These are phyloP conservation scores for Synergus laeviventris DNA, from an alignment of 2,888 invertebrate genomes.

Conservation along the genomic window DNA sequence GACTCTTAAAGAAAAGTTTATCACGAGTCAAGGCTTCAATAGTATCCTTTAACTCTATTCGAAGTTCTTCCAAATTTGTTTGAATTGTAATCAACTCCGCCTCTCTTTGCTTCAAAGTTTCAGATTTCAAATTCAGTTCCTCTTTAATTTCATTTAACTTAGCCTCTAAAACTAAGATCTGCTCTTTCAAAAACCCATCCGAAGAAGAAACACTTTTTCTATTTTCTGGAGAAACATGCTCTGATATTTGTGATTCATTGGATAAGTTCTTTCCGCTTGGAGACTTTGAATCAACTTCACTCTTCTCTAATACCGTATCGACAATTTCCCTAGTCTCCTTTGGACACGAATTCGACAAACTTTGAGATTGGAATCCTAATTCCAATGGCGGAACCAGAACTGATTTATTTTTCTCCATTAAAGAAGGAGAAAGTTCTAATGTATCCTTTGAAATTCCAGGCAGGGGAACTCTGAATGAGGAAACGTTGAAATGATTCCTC, in stretches of 20 bases:
- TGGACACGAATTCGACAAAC: slow-evolving; percentile 52
- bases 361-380: slow-evolving; percentile 63
- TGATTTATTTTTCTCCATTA: slow-evolving; percentile 41
- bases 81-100: slow-evolving; percentile 78
- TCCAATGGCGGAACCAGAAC: slow-evolving; percentile 67
- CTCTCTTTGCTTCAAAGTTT: slow-evolving; percentile 79
- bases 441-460: slow-evolving; percentile 35
- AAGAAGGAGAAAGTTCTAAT: slow-evolving; percentile 19
- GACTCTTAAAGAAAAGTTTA: slow-evolving; percentile 79
- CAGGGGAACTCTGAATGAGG: slow-evolving; percentile 59
- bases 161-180: slow-evolving; percentile 60
- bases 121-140: slow-evolving; percentile 80
- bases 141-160: slow-evolving; percentile 80
- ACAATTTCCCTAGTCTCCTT: slow-evolving; percentile 34
- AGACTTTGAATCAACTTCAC: slow-evolving; percentile 34
- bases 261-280: slow-evolving; percentile 4
- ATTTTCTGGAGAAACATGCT: slow-evolving; percentile 27
- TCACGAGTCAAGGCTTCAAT: slow-evolving; percentile 78
- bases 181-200: slow-evolving; percentile 20
- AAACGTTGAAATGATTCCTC: slow-evolving; percentile 61
- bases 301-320: background rate
- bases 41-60: slow-evolving; percentile 71
- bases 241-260: background rate
- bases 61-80: slow-evolving; percentile 79
- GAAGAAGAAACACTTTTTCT: slow-evolving; percentile 32